A percentile compares a stretch with the other conserved stretches of the same genome.
Evolutionary conservation across 2,113 vertebrate genomes (phyloP).

Genomic region (Urocynchramus pylzowi): DNA sequence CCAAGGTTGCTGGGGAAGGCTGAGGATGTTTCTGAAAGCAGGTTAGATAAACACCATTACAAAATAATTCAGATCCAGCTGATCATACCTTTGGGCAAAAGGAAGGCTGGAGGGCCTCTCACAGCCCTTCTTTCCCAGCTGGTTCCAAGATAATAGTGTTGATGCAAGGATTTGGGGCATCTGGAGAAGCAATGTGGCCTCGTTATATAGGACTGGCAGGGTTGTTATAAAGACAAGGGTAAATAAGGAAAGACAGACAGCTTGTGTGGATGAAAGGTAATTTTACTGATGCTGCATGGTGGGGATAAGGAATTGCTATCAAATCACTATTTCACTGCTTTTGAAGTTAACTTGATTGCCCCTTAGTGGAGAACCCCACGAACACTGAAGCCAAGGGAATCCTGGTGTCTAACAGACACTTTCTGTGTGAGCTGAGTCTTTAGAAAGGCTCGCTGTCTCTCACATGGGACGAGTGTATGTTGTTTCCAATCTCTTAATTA

Average conservation of each 20-base stretch:
- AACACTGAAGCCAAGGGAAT: background rate
- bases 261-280: background rate
- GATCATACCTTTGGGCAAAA: background rate
- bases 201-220: background rate
- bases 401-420: background rate
- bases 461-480: background rate
- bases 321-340: background rate
- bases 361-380: background rate
- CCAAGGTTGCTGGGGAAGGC: background rate
- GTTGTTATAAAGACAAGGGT: background rate
- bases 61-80: background rate
- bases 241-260: background rate
- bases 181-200: background rate
- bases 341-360: background rate
- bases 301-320: background rate
- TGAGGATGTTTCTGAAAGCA: background rate
- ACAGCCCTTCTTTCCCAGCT: background rate
- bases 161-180: background rate
- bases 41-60: background rate
- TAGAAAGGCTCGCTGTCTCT: background rate
- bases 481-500: background rate
- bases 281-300: background rate
- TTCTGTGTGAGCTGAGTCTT: background rate
- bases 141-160: background rate
- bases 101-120: background rate